These are phyloP conservation scores for Cyanistes caeruleus DNA, from an alignment of 2,113 vertebrate genomes.

Conservation along the genomic window DNA sequence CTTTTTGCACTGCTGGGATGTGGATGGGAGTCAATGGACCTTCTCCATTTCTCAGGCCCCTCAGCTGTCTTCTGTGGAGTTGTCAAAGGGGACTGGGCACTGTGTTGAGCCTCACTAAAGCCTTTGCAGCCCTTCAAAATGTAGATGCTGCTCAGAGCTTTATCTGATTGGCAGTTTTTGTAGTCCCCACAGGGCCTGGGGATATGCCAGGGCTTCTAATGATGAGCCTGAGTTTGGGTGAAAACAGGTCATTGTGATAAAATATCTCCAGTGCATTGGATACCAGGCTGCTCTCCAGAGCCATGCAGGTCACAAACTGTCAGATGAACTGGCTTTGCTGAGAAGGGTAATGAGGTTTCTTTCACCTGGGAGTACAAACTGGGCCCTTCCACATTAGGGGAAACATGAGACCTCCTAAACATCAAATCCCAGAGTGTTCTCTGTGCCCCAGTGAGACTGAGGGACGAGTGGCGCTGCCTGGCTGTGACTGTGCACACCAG, in stretches of 20 bases:
- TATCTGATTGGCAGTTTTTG: background rate
- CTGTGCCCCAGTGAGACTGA: background rate
- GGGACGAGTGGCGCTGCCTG: background rate
- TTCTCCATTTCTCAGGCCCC: background rate
- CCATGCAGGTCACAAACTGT: background rate
- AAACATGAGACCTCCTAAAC: background rate
- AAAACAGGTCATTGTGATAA: background rate
- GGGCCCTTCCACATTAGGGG: background rate
- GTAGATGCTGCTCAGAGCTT: background rate
- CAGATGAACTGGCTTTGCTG: background rate
- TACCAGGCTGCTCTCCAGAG: background rate
- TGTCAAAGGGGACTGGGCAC: background rate
- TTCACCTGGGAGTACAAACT: background rate
- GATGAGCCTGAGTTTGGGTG: background rate
- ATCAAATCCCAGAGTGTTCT: background rate
- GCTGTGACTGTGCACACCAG: background rate
- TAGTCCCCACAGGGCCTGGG: background rate
- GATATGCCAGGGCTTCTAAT: background rate
- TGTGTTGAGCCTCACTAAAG: background rate
- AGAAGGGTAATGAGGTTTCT: background rate
- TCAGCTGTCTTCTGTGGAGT: background rate
- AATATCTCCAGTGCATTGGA: background rate
- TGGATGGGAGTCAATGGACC: background rate
- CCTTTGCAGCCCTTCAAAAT: background rate
- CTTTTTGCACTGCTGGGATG: background rate